Evolutionary conservation across 2,888 invertebrate species (phyloP).

Genomic region (Limnephilus lunatus): DNA sequence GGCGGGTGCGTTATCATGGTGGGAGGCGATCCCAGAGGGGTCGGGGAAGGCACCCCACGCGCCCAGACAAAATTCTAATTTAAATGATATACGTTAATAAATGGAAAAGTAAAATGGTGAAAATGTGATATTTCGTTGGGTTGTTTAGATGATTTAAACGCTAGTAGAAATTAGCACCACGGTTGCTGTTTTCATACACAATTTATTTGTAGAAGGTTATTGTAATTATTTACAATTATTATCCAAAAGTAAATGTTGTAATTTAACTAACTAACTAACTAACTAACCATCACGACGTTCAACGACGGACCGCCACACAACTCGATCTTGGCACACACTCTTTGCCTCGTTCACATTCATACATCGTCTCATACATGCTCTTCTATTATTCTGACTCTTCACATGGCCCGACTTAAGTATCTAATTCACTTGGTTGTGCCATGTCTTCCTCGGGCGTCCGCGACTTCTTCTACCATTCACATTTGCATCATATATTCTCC

Average conservation of each 20-base stretch:
- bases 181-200: background rate
- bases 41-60: background rate
- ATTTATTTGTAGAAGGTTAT: background rate
- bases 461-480: no score
- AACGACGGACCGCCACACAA: no score
- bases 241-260: background rate
- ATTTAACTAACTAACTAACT: no score
- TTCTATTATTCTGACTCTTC: no score
- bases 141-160: background rate
- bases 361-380: no score
- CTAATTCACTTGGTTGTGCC: no score
- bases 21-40: slow-evolving; percentile 4
- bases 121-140: slow-evolving; percentile 15
- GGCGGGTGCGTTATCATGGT: background rate
- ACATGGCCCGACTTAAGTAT: no score
- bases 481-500: no score
- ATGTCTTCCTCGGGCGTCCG: no score
- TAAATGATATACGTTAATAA: slow-evolving; percentile 39
- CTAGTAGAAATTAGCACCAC: background rate
- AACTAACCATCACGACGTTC: no score
- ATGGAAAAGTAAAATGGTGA: slow-evolving; percentile 32
- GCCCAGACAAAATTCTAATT: slow-evolving; percentile 37
- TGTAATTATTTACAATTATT: background rate
- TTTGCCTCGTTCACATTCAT: no score
- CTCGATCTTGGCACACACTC: no score